Base-by-base conservation (phyloP, 2,888 invertebrate species). In the Cremastinae sp. region DNA sequence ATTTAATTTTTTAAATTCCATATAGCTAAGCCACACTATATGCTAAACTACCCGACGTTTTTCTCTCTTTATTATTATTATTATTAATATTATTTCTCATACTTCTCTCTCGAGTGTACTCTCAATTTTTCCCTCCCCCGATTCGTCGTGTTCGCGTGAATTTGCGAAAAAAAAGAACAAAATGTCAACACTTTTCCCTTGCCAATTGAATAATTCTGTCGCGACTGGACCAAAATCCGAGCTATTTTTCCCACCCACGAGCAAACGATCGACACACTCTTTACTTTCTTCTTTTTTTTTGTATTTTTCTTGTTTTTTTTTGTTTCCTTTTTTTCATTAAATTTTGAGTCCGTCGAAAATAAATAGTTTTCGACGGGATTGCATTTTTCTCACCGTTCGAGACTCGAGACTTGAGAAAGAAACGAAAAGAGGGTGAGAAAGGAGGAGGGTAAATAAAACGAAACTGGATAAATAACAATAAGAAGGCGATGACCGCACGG, bases 41-140 rank as follows among this genome's bases (percentile, higher is more conserved):
- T 66, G 59, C 59, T 66, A 61, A 70, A 59, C 75, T 75, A 72
- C n/a, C 34, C 49, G 47, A 56, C 59, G n/a, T 49, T 47, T 59
- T 20, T 16, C 10, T 36, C 54, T 54, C 58, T 28, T 58, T 59
- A 5, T 12, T 28, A 41, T 53, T 56, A 14, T 49, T 51, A n/a
- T n/a, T n/a, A n/a, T n/a, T n/a, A n/a, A n/a, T n/a, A n/a, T n/a
- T 53, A 45, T 9, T 68, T 54, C 51, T 54, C 61, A 68, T 62
- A 43, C 49, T 69, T 28, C 14, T 22, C 38, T 53, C 51, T 53
- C 47, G 18, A 45, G 51, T 53, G 22, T 54, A 68, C 28, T 64
- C 41, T 69, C 56, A 16, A 53, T 59, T 20, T 12, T 56, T 34
- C 51, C 53, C 58, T 18, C 43, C 47, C 12, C 36, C 51, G 64